phyloP scores from a whole-genome alignment of 2,888 invertebrate genomes.

The Rambutsinella grinnellia region DNA sequence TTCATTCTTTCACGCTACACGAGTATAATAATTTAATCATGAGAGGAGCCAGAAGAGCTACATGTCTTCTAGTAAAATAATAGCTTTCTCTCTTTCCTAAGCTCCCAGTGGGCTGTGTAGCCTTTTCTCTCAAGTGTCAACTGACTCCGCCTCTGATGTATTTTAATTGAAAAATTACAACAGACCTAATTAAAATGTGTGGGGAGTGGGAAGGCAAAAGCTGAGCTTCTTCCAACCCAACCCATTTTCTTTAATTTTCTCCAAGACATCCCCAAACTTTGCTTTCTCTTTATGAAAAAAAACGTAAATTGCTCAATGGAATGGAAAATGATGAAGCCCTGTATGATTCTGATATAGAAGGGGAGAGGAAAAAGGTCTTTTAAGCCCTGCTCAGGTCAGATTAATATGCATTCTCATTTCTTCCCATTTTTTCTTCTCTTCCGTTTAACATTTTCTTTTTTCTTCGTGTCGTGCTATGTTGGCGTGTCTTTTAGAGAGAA shows the following conservation, averaged over 20 bases:
- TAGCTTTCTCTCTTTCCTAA: too few relatives aligned
- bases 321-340: constrained; percentile 23
- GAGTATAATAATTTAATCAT: too few relatives aligned
- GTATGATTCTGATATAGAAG: background rate
- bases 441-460: constrained; percentile 25
- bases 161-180: constrained; percentile 52
- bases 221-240: background rate
- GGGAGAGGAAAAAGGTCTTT: background rate
- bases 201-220: constrained; percentile 6
- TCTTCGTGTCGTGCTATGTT: background rate
- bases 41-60: background rate
- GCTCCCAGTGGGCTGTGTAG: constrained; percentile 19
- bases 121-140: constrained; percentile 40
- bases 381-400: constrained; percentile 20
- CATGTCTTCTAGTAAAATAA: background rate
- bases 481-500: background rate
- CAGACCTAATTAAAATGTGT: constrained; percentile 43
- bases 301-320: constrained; percentile 13
- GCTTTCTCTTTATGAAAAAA: too few relatives aligned
- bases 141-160: constrained; percentile 32
- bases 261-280: too few relatives aligned
- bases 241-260: background rate
- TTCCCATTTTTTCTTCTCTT: constrained; percentile 6
- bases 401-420: constrained; percentile 43
- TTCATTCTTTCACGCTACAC: too few relatives aligned